Evolutionary conservation across 92 coral and sea anemone species (phyloP), one percentile per base, ranked within the genome.

Genomic region (Palythoa heliodiscus): DNA sequence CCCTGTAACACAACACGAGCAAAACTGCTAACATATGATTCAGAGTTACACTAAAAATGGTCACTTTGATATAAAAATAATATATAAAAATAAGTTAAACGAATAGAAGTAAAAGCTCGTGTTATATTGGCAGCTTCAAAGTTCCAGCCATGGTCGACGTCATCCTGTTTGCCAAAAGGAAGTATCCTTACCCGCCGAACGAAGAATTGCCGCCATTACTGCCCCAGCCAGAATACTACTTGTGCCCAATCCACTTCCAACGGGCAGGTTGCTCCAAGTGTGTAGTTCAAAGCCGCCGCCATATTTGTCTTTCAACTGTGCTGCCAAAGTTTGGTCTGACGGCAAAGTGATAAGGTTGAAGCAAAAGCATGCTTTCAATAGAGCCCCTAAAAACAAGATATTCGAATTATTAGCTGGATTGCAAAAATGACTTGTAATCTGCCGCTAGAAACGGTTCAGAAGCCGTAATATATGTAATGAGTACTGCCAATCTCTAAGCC

Each of bases 201-300:
- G 94, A 53, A 96, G 93, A 61, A 96, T 76, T 40, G 99, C 98
- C n/a, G 93, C 95, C 91, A 96, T 79, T 63, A 94, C 84, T 25
- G 92, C 97, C 43, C 99, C 98, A 38, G 98, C 90, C 78, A 96
- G 83, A 75, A 96, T 96, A 86, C 99, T 96, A 76, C 99, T 96
- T 2, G 99, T 95, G 13, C 99, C 99, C 90, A 96, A 90, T 76
- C 99, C 99, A 80, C 98, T 95, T 1, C 99, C 99, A 52, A 91
- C 92, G 69, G 99, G 99, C 20, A 93, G 71, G 54, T 89, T 92
- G 24, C 95, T 92, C 95, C 92, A 85, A 8, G 99, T 90, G 60
- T 94, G 93, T 40, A 96, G 90, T 84, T 96, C 97, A 76, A 96
- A 96, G 24, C 99, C 99, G 19, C 97, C 95, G 57, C 92, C 93